Base-by-base conservation (phyloP, 1,140 invertebrate species). In the Drosophila leontia region DNA sequence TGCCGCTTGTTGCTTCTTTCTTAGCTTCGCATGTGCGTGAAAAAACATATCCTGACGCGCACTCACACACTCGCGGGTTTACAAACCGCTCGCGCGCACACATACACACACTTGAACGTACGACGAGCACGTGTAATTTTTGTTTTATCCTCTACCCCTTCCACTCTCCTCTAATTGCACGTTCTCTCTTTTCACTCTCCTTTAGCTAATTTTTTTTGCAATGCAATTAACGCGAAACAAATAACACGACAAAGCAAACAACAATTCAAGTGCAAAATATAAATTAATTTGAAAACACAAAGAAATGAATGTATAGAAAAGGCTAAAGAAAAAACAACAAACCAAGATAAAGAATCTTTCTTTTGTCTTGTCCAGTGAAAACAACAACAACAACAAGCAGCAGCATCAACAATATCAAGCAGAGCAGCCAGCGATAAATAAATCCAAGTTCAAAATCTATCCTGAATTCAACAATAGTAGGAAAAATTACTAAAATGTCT, bases 211-310 rank as follows among this genome's bases (percentile, higher is more conserved):
- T 72, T 72, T 72, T 64, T 64, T 83, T 85, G 68, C 76, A 78
- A 84, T 84, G 82, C 77, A 84, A 81, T 69, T 78, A 53, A 72
- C 82, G 82, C 82, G 82, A 51, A 68, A 68, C 26, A 41, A 75
- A 37, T 85, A 81, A 77, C 53, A 65, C 19, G 19, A 80, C 61
- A 45, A 69, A 42, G 55, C 44, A 53, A 53, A 63, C 69, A 77
- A 65, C 41, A 67, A 41, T 51, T 74, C 59, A 71, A 87, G 83
- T 83, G 80, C 80, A 83, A 77, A 82, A 78, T 47, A 67, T 12
- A 63, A 63, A 47, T 37, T 26, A 64, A 48, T n/a, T 41, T 61
- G 19, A 67, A 26, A 17, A 67, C 45, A 68, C 62, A 45, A 76
- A 56, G 39, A 42, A 68, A 70, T 17, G 50, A 60, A 71, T 60